Conservation (phyloP, 2,888 invertebrate genomes). For the Stenolophus ochropezus region DNA sequence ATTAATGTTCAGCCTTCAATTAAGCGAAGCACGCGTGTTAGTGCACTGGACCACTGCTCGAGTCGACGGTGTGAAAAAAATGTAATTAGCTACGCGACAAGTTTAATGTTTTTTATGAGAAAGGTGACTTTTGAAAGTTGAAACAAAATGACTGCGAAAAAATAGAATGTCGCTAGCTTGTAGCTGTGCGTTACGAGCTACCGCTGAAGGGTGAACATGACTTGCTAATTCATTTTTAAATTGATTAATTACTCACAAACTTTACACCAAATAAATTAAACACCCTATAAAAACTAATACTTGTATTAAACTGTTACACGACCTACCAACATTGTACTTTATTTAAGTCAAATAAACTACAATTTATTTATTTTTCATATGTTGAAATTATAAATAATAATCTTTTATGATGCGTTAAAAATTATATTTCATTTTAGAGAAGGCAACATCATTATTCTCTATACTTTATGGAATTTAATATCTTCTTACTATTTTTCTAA, state of each 20-base stretch:
- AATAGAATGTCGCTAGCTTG: constrained; percentile 32
- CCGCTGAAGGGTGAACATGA: not conserved
- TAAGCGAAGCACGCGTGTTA: not conserved
- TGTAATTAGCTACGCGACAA: constrained; percentile 44
- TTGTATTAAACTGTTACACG: not conserved
- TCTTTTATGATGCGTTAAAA: no score
- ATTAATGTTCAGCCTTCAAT: constrained; percentile 20
- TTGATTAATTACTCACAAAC: constrained; percentile 40
- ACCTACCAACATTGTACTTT: not conserved
- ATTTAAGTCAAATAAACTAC: not conserved
- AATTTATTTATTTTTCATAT: no score
- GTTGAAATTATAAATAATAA: no score
- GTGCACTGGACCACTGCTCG: constrained; percentile 35
- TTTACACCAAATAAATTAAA: constrained; percentile 24
- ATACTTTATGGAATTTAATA: no score
- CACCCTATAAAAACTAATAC: not conserved
- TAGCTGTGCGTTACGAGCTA: not conserved
- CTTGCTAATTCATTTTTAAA: constrained; percentile 37
- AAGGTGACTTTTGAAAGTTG: constrained; percentile 51
- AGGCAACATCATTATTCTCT: no score
- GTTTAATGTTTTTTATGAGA: constrained; percentile 52
- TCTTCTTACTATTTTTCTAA: no score
- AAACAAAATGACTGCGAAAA: constrained; percentile 43
- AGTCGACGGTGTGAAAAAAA: constrained; percentile 52
- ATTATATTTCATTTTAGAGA: no score